Conservation (phyloP, 2,888 invertebrate species). For the Antheraea yamamai region DNA sequence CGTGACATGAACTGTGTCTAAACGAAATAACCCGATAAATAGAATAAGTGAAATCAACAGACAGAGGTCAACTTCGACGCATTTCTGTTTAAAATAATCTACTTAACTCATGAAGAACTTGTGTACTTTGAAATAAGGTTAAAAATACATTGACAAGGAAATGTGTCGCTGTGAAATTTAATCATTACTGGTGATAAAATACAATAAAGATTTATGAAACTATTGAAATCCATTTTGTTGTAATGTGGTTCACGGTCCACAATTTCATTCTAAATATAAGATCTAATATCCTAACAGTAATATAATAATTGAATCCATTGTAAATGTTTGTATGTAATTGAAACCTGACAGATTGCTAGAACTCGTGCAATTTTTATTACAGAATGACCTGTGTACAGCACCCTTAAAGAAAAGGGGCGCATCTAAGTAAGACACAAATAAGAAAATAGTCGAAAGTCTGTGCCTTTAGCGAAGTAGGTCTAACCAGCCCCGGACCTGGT, state of each 20-base stretch:
- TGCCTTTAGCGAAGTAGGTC: too few species aligned
- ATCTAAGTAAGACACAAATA: too few species aligned
- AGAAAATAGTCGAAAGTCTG: too few species aligned
- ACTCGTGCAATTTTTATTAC: too few species aligned
- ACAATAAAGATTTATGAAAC: neutral
- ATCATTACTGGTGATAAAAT: neutral
- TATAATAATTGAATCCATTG: too few species aligned
- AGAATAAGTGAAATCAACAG: conserved; percentile 30
- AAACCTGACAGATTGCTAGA: too few species aligned
- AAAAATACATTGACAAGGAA: conserved; percentile 1
- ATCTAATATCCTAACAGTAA: too few species aligned
- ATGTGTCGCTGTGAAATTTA: neutral
- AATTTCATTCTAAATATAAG: neutral
- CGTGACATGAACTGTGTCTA: neutral
- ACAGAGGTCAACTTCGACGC: conserved; percentile 29
- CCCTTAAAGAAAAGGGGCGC: too few species aligned
- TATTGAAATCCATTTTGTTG: neutral
- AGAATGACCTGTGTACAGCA: too few species aligned
- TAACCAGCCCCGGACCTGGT: too few species aligned
- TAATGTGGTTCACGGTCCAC: neutral
- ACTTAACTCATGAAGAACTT: neutral
- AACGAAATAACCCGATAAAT: neutral
- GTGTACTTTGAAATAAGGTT: neutral
- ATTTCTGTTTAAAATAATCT: conserved; percentile 18
- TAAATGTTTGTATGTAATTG: too few species aligned